Evolutionary conservation across 2,113 vertebrate genomes (phyloP).

Genomic region (Arenaria interpres): DNA sequence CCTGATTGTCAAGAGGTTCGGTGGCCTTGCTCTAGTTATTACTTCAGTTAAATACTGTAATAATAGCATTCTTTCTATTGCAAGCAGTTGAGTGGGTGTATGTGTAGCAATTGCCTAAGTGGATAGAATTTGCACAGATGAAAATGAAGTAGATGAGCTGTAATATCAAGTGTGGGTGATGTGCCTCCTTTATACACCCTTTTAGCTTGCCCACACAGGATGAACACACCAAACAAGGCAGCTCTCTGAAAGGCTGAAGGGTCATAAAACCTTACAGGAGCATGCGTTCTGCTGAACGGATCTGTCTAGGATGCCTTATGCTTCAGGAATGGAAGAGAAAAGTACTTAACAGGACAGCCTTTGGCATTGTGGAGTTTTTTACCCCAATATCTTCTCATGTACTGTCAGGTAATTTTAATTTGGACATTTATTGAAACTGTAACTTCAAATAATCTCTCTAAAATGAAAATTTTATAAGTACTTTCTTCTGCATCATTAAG

Average conservation of each 20-base stretch:
- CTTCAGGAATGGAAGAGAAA: not conserved
- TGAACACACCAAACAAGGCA: not conserved
- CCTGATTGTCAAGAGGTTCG: not conserved
- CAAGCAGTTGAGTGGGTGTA: slow-evolving; percentile 40
- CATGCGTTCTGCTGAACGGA: not conserved
- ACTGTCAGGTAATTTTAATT: not conserved
- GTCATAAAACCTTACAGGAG: not conserved
- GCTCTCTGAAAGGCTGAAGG: not conserved
- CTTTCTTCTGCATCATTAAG: not conserved
- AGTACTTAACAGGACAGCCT: not conserved
- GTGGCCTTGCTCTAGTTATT: not conserved
- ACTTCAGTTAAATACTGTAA: slow-evolving; percentile 23
- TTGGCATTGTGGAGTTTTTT: not conserved
- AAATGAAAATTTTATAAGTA: not conserved
- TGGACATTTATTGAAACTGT: not conserved
- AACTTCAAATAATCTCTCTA: not conserved
- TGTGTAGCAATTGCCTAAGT: slow-evolving; percentile 27
- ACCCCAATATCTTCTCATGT: not conserved
- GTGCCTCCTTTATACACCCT: slow-evolving; percentile 11
- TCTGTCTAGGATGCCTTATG: not conserved
- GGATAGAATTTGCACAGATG: not conserved
- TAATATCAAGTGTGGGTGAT: slow-evolving; percentile 1
- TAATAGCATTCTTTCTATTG: slow-evolving; percentile 37
- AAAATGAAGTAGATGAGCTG: slow-evolving; percentile 25
- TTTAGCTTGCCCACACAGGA: not conserved